phyloP scores from a whole-genome alignment of 2,888 invertebrate genomes.

The Aphodius granarius region DNA sequence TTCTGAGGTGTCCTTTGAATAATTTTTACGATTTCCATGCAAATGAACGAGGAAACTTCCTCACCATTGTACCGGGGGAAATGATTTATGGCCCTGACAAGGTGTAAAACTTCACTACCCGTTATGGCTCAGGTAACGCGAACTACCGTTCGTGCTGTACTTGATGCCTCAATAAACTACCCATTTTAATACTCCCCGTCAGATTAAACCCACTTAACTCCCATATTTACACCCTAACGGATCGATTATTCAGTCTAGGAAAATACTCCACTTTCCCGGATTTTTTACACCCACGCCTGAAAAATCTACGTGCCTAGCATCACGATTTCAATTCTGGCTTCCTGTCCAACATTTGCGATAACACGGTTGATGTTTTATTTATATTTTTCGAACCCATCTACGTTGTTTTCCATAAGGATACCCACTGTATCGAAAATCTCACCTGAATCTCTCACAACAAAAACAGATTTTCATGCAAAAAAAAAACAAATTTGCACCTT shows the following conservation, averaged over 20 bases:
- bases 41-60: slow-evolving; percentile 13
- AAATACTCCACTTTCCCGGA: not conserved
- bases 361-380: not conserved
- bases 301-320: not conserved
- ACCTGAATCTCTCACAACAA: no score
- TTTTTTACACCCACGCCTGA: not conserved
- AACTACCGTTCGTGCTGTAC: not conserved
- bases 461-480: no score
- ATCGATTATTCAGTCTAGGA: slow-evolving; percentile 1
- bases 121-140: slow-evolving; percentile 9
- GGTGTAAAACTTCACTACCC: slow-evolving; percentile 7
- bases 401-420: not conserved
- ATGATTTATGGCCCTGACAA: slow-evolving; percentile 7
- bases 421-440: not conserved
- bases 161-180: slow-evolving; percentile 7
- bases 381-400: not conserved
- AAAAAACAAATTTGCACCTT: no score
- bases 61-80: slow-evolving; percentile 9
- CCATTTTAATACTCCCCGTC: not conserved
- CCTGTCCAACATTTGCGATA: not conserved
- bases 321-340: not conserved
- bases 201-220: slow-evolving; percentile 13
- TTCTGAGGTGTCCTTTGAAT: slow-evolving; percentile 12
- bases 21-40: slow-evolving; percentile 14
- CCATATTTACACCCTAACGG: slow-evolving; percentile 10